These are phyloP conservation scores for Hemiscyllium ocellatum DNA, from an alignment of 2,113 vertebrate species.

Conservation along the genomic window DNA sequence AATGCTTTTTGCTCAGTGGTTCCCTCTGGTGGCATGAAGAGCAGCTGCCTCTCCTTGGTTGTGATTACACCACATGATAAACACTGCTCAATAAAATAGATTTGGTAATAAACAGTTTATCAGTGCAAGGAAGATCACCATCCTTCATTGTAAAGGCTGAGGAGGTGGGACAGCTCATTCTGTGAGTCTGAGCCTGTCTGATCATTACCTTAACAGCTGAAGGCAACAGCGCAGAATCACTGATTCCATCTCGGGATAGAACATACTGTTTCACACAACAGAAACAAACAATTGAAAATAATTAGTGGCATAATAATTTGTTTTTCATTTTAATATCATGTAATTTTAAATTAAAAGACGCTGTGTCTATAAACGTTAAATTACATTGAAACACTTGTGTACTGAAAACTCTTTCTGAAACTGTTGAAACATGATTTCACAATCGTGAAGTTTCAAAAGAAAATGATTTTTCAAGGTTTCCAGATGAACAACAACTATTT, in stretches of 20 bases:
- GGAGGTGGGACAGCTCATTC: not conserved
- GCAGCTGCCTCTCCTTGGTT: not conserved
- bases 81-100: not conserved
- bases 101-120: not conserved
- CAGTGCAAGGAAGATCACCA: not conserved
- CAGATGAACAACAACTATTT: not conserved
- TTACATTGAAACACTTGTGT: not conserved
- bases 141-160: not conserved
- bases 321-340: not conserved
- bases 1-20: not conserved
- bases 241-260: conserved; percentile 54
- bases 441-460: not conserved
- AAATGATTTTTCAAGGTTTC: not conserved
- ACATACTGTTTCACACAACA: conserved; percentile 38
- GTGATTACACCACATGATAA: not conserved
- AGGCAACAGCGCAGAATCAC: conserved; percentile 60
- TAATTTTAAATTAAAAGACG: not conserved
- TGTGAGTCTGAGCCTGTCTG: not conserved
- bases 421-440: not conserved
- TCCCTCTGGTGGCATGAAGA: not conserved
- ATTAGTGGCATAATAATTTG: not conserved
- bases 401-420: not conserved
- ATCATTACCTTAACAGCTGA: conserved; percentile 54
- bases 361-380: not conserved
- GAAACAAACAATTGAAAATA: not conserved